Conservation (phyloP, 2,113 vertebrate genomes). For the Maccullochella peelii region DNA sequence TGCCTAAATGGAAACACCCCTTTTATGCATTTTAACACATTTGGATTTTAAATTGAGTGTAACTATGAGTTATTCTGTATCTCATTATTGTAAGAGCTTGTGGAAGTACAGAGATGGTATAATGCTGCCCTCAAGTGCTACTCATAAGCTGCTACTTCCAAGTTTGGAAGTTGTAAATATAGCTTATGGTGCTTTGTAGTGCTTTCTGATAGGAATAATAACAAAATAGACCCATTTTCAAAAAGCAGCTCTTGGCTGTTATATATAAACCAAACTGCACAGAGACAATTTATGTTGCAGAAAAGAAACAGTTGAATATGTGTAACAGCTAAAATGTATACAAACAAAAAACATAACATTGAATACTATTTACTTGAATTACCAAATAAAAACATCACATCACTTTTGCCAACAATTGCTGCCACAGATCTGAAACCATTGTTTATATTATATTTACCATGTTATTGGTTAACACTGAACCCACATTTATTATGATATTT, state of each 20-base stretch:
- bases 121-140: constrained; percentile 79
- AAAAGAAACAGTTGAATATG: not conserved
- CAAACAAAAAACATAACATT: not conserved
- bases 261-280: constrained; percentile 33
- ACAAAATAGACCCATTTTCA: constrained; percentile 39
- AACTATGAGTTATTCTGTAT: constrained; percentile 46
- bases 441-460: not conserved
- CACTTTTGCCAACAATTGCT: not conserved
- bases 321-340: not conserved
- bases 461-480: not conserved
- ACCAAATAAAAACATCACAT: not conserved
- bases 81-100: constrained; percentile 53
- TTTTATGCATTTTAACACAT: constrained; percentile 31
- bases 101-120: constrained; percentile 46
- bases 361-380: not conserved
- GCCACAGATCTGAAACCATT: not conserved
- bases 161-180: constrained; percentile 41
- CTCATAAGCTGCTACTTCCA: constrained; percentile 56
- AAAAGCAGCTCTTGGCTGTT: constrained; percentile 23
- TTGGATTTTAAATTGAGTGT: constrained; percentile 51
- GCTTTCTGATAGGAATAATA: constrained; percentile 45
- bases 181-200: constrained; percentile 22
- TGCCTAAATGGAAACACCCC: constrained; percentile 18
- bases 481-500: not conserved
- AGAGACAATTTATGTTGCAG: not conserved